Percentiles rank a stretch among this genome's conserved stretches.
Conservation (phyloP, 2,888 invertebrate species). For the Sarcophaga rosellei region DNA sequence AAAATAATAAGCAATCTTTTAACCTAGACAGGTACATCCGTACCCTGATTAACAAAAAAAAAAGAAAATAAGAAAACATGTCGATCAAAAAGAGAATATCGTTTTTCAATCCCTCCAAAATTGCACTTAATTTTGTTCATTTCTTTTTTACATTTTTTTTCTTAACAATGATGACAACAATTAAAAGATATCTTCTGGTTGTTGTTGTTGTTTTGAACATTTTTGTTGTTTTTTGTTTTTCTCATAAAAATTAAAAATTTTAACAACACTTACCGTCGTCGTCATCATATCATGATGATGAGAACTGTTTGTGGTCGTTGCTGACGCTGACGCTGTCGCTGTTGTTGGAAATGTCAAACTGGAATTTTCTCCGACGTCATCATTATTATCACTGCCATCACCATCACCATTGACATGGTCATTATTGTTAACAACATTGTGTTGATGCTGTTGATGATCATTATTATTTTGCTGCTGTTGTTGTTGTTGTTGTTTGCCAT, state of each 20-base stretch:
- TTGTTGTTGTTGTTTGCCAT: conserved; percentile 18
- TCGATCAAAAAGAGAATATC: too few relatives aligned
- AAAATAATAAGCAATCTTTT: too few relatives aligned
- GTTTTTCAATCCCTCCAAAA: too few relatives aligned
- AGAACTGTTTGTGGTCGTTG: not conserved
- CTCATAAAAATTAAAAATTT: conserved; percentile 31
- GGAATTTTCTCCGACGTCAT: conserved; percentile 59
- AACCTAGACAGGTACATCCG: too few relatives aligned
- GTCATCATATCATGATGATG: conserved; percentile 19
- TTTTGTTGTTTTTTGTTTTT: conserved; percentile 3
- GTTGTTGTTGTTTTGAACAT: not conserved
- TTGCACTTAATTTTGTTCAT: too few relatives aligned
- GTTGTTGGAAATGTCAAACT: conserved; percentile 51
- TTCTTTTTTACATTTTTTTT: too few relatives aligned
- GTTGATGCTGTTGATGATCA: conserved; percentile 10
- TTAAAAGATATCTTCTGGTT: not conserved
- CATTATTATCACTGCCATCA: conserved; percentile 27
- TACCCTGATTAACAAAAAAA: too few relatives aligned
- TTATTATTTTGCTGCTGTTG: not conserved
- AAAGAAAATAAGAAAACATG: too few relatives aligned
- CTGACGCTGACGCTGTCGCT: not conserved
- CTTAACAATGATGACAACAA: too few relatives aligned
- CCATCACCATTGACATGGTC: conserved; percentile 25
- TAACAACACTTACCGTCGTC: conserved; percentile 47
- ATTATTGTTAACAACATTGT: conserved; percentile 22